Conservation (phyloP, 2,113 vertebrate species). For the Boulengeromyrus knoepffleri region DNA sequence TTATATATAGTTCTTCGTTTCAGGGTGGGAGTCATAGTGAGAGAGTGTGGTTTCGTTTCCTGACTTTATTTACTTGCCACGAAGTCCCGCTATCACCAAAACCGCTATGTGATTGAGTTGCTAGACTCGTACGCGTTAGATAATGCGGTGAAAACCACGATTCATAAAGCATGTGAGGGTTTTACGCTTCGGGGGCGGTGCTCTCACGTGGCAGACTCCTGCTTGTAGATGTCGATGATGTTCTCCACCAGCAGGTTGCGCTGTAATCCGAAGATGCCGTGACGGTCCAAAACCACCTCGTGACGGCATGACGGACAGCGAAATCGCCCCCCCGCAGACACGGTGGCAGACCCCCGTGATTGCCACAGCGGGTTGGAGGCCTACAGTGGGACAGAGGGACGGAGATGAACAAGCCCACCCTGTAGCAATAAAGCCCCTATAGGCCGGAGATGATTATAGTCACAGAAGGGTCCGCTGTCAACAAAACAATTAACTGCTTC, state of each 20-base stretch:
- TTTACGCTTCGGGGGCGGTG: background rate
- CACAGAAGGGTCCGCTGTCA: background rate
- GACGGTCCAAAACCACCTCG: constrained; percentile 79
- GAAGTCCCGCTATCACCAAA: background rate
- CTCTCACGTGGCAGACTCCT: constrained; percentile 68
- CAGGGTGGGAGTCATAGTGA: constrained; percentile 7
- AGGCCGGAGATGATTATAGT: background rate
- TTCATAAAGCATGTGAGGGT: background rate
- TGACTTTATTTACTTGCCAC: constrained; percentile 13
- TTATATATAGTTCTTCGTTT: constrained; percentile 31
- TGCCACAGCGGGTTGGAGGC: constrained; percentile 79
- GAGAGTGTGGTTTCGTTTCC: constrained; percentile 9
- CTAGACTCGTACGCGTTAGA: background rate
- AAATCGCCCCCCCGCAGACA: constrained; percentile 72
- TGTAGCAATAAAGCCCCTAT: background rate
- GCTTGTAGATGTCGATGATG: constrained; percentile 84
- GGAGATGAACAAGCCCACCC: background rate
- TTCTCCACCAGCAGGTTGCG: constrained; percentile 87
- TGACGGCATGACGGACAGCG: constrained; percentile 84
- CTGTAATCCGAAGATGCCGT: constrained; percentile 78
- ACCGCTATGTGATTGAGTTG: background rate
- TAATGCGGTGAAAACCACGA: background rate
- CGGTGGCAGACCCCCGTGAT: constrained; percentile 63
- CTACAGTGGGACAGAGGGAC: constrained; percentile 38
- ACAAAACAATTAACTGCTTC: background rate